Evolutionary conservation across 2,113 vertebrate genomes (phyloP).

Genomic region (Syrrhaptes paradoxus): DNA sequence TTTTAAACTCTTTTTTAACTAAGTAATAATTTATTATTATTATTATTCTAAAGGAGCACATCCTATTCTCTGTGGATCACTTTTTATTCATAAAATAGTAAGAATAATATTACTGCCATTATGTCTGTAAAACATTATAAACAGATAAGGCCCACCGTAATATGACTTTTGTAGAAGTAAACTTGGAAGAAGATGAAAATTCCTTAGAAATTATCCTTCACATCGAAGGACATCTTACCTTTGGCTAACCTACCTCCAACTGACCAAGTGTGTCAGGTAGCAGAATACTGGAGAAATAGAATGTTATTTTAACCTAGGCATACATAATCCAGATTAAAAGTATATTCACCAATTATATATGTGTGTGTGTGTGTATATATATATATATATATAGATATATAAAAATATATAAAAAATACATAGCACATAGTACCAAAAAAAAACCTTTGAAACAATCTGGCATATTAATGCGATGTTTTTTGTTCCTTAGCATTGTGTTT

Average conservation of each 20-base stretch:
- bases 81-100: not conserved
- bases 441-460: not conserved
- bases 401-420: too few relatives aligned
- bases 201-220: not conserved
- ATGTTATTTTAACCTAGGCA: not conserved
- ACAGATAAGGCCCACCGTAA: not conserved
- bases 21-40: not conserved
- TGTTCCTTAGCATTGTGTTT: not conserved
- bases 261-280: not conserved
- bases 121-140: not conserved
- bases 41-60: not conserved
- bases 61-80: not conserved
- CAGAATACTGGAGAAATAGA: not conserved
- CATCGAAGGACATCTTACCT: not conserved
- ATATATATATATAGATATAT: too few relatives aligned
- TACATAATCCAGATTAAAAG: not conserved
- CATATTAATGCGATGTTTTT: not conserved
- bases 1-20: not conserved
- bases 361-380: not conserved
- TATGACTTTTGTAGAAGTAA: not conserved
- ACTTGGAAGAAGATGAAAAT: not conserved
- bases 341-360: not conserved
- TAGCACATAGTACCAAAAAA: fast-evolving
- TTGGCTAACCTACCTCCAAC: not conserved
- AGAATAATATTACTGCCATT: not conserved